These are phyloP conservation scores for Phocoena sinus DNA, from an alignment of 2,113 vertebrate species.

Conservation along the genomic window DNA sequence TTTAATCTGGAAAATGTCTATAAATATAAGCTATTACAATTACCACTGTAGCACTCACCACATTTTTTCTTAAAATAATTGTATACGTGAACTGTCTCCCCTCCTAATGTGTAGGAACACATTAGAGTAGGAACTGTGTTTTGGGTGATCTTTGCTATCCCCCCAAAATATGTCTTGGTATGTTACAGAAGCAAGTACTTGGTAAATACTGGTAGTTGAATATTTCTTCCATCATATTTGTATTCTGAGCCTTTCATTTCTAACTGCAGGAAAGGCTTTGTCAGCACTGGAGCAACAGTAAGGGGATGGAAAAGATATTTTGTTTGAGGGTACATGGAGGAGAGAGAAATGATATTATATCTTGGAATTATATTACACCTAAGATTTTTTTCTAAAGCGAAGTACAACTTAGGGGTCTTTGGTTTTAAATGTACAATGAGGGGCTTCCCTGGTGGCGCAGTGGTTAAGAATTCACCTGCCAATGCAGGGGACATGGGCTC, in stretches of 20 bases:
- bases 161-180: not conserved
- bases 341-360: not conserved
- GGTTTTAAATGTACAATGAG: not conserved
- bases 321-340: not conserved
- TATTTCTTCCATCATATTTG: not conserved
- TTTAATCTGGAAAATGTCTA: not conserved
- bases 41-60: not conserved
- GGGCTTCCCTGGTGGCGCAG: too few relatives aligned
- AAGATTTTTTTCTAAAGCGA: not conserved
- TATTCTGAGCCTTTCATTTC: conserved; percentile 22
- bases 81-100: not conserved
- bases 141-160: not conserved
- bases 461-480: too few relatives aligned
- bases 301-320: not conserved
- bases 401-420: not conserved
- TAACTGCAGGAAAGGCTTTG: conserved; percentile 33
- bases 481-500: too few relatives aligned
- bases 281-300: not conserved
- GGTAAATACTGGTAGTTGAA: not conserved
- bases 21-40: not conserved
- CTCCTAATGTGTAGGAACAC: not conserved
- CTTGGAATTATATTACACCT: not conserved
- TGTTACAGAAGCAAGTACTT: conserved; percentile 14
- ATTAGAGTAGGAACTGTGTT: not conserved
- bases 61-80: not conserved